A percentile compares a stretch with the other conserved stretches of the same genome.
These are phyloP conservation scores for Daboia siamensis DNA, from an alignment of 2,113 vertebrate species.

Conservation along the genomic window DNA sequence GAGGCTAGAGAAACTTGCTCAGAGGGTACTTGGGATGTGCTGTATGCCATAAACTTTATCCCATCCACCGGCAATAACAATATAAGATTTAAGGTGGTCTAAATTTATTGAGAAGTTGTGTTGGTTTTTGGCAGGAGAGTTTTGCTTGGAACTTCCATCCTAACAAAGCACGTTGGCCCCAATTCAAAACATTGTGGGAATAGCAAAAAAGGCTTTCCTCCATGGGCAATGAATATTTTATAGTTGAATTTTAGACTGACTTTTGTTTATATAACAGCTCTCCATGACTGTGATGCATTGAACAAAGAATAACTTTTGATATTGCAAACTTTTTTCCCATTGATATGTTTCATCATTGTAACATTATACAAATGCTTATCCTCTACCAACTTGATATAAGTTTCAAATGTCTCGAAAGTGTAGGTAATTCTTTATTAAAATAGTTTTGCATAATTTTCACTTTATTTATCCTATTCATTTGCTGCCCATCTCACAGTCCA, in stretches of 20 bases:
- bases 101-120: background rate
- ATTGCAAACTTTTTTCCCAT: background rate
- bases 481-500: background rate
- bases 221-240: background rate
- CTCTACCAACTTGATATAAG: background rate
- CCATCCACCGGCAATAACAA: background rate
- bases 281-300: background rate
- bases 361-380: background rate
- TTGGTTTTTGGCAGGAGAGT: background rate
- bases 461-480: background rate
- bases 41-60: background rate
- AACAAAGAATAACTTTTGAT: background rate
- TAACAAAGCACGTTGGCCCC: background rate
- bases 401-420: background rate
- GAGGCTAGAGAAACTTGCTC: background rate
- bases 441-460: background rate
- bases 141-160: background rate
- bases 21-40: background rate
- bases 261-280: background rate
- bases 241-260: background rate
- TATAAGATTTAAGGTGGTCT: fast-evolving
- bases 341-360: background rate
- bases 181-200: background rate
- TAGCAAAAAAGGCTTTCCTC: background rate
- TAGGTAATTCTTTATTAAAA: fast-evolving